Evolutionary conservation across 2,113 vertebrate species (phyloP), one percentile per base, ranked within the genome.

Genomic region (Zingel zingel): DNA sequence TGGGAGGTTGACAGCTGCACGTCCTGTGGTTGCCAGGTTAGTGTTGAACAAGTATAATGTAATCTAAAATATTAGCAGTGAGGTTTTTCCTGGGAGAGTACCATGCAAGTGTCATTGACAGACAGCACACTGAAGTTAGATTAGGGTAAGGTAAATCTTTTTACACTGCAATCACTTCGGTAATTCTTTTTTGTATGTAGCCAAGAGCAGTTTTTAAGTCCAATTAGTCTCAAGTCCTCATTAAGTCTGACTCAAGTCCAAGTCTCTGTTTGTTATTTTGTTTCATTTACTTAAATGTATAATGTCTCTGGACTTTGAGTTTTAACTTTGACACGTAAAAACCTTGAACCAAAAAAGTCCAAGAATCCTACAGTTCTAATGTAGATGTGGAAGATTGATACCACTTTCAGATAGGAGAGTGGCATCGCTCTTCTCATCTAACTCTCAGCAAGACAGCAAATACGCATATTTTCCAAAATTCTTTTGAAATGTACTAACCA

Each of bases 1-100:
- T 99, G 98, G 98, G 96, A 98, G 70, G 95, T 97, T 78, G 98
- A 99, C 91, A 98, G 98, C 94, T 99, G 98, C 61, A 99, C 97
- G 19, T 95, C 96, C 25, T 99, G 98, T 23, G 94, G 94, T 66
- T 99, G 98, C 86, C 95, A 96, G 97, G 98, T 99, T 81, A 92
- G 89, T 12, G 23, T 57, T 74, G 50, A 73, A 78, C 65, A 62
- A 19, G 62, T 30, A 6, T 79, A 43, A 43, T 25, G 10, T 64
- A 70, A 23, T 54, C 25, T 27, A 48, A 59, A 33, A 73, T 57
- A 56, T 62, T 62, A 45, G 39, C 12, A 23, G 33, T 53, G 58
- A 66, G 5, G 63, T 56, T 23, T 77, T 82, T 54, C 53, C 74
- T 57, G 0, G 43, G n/a, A 50, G 63, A 68, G 19, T 1, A 10